Evolutionary conservation across 2,888 invertebrate genomes (phyloP).

Genomic region (Agrochola lota): DNA sequence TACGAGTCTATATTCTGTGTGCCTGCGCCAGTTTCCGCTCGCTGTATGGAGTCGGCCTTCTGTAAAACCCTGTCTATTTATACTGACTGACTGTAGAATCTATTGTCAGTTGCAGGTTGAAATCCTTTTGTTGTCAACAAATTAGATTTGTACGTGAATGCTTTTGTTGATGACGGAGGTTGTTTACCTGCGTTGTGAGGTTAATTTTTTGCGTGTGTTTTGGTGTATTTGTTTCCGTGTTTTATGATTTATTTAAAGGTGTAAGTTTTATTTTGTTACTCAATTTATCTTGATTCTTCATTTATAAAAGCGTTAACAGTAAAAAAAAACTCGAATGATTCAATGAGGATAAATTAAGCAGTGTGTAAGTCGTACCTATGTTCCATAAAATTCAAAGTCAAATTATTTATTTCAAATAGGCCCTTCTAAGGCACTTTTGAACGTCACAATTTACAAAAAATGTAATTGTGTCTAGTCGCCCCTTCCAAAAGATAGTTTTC

Average conservation of each 20-base stretch:
- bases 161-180: slow-evolving; percentile 68
- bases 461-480: too few relatives aligned
- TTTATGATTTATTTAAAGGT: neutral
- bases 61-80: neutral
- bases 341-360: neutral
- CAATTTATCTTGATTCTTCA: neutral
- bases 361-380: neutral
- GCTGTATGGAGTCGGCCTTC: slow-evolving; percentile 10
- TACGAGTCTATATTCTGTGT: neutral
- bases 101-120: slow-evolving; percentile 75
- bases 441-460: too few relatives aligned
- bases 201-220: slow-evolving; percentile 31
- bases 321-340: neutral
- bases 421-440: too few relatives aligned
- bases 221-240: neutral
- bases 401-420: too few relatives aligned
- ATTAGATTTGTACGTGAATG: slow-evolving; percentile 73
- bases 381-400: neutral
- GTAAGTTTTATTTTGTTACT: neutral
- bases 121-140: slow-evolving; percentile 74
- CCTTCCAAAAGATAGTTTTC: too few relatives aligned
- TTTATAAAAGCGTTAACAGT: neutral
- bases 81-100: slow-evolving; percentile 63
- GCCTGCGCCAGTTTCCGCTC: too few relatives aligned
- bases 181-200: slow-evolving; percentile 45